A percentile compares a stretch with the other conserved stretches of the same genome.
Conservation (phyloP, 2,888 invertebrate species). For the Philaethria dido region DNA sequence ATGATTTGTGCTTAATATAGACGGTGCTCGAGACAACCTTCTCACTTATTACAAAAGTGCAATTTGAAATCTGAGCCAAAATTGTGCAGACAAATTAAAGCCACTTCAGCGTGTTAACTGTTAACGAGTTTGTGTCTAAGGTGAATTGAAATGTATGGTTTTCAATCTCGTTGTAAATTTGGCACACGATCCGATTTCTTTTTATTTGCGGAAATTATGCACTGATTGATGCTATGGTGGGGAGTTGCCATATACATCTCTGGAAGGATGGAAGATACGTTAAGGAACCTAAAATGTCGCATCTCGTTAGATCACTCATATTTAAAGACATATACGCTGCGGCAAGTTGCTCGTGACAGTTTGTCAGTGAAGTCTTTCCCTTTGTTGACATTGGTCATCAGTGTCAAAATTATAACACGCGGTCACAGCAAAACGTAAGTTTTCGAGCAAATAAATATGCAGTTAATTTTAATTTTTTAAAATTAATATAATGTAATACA, state of each 20-base stretch:
- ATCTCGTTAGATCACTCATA: no score
- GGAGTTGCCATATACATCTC: not conserved
- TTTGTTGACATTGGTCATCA: no score
- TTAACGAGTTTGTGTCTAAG: constrained; percentile 31
- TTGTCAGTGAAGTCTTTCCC: no score
- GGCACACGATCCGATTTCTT: constrained; percentile 9
- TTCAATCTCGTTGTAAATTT: constrained; percentile 27
- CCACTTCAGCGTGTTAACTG: constrained; percentile 19
- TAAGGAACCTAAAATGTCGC: no score
- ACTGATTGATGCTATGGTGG: not conserved
- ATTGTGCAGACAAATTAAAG: constrained; percentile 11
- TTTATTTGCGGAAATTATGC: not conserved
- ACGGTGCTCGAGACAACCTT: not conserved
- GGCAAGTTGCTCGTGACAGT: no score
- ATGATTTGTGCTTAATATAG: not conserved
- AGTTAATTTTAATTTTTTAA: no score
- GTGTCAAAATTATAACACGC: no score
- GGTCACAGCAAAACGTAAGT: no score
- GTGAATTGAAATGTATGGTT: constrained; percentile 30
- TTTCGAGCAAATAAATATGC: no score
- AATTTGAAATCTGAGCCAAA: constrained; percentile 14
- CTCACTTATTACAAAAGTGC: not conserved
- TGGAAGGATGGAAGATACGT: not conserved
- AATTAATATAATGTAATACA: no score
- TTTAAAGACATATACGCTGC: no score